Base-by-base conservation (phyloP, 2,888 invertebrate genomes). In the Geophilus truncorum region DNA sequence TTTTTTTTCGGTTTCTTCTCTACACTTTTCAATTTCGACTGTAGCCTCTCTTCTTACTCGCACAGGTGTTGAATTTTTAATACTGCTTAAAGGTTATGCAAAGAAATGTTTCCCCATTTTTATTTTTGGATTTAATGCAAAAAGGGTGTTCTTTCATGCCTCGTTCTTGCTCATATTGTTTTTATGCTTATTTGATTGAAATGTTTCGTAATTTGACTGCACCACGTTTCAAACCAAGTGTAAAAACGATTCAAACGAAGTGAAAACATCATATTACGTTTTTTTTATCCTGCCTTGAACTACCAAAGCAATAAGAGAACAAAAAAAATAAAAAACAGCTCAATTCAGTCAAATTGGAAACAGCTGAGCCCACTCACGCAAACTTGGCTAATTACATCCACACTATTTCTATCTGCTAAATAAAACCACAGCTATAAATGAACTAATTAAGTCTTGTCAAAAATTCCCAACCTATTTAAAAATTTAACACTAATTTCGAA, bases 61-160 rank as follows among this genome's bases (percentile, higher is more conserved):
- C 70, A 70, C 70, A 70, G 28, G 70, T 70, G 70, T 70, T 70
- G 70, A 70, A 70, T 70, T 70, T 70, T 70, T 70, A 70, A 70
- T 70, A 70, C 70, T 28, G 70, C 70, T 70, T 70, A 70, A 70
- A 70, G 70, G 70, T 25, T 70, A 25, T 25, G 70, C 12, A 70
- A 70, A 70, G 70, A 70, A 25, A 70, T 25, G 23, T 23, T 70
- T n/a, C 25, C 10, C 57, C 40, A 40, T 40, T 40, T 18, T 45
- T 70, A 9, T 70, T 25, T 70, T 7, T 70, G 15, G 28, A 70
- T 70, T 70, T 70, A 70, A 70, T 62, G 70, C 25, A 25, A 25
- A 70, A 57, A 70, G n/a, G 12, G 70, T 70, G n/a, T 10, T 70
- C n/a, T 70, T 70, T 28, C 51, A 51, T 51, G 18, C 18, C 12